phyloP scores from a whole-genome alignment of 2,113 vertebrate species.

The Dermatemys mawii region DNA sequence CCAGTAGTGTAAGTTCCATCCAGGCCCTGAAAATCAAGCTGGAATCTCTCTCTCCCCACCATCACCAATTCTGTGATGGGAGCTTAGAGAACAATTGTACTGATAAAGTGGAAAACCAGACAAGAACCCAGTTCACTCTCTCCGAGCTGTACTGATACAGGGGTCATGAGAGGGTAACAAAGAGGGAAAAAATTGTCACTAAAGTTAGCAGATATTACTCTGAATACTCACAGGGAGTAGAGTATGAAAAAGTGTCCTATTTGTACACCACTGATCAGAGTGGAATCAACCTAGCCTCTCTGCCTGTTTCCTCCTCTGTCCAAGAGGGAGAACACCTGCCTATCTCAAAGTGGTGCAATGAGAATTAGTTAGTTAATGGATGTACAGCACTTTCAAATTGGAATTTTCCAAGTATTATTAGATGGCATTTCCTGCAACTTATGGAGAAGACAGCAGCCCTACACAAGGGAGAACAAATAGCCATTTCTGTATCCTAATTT shows the following conservation, averaged over 20 bases:
- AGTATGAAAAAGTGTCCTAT: background rate
- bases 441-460: background rate
- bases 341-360: background rate
- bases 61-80: background rate
- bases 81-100: background rate
- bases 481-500: background rate
- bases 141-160: background rate
- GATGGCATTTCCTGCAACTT: background rate
- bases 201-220: background rate
- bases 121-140: background rate
- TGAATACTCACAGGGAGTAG: accelerated
- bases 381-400: background rate
- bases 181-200: background rate
- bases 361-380: accelerated
- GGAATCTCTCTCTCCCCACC: background rate
- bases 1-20: background rate
- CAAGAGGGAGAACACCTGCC: background rate
- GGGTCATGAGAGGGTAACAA: background rate
- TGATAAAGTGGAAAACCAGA: background rate
- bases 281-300: background rate
- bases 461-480: background rate
- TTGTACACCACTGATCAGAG: background rate
- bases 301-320: background rate
- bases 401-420: background rate
- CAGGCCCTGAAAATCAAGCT: background rate